Evolutionary conservation across 2,888 invertebrate genomes (phyloP).

Genomic region (Gari tellinella): DNA sequence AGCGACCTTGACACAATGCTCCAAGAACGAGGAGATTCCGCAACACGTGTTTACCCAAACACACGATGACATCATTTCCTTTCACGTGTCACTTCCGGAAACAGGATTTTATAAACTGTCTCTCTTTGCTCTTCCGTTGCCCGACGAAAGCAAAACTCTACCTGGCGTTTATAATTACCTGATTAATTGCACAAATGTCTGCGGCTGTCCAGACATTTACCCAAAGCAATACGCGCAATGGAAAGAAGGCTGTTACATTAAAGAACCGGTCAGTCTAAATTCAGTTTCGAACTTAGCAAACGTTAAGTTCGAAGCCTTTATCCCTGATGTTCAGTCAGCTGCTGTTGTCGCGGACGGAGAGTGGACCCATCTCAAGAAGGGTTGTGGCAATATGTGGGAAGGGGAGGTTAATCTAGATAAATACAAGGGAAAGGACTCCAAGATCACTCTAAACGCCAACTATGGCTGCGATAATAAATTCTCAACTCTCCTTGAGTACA

Average conservation of each 20-base stretch:
- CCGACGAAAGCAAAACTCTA: constrained; percentile 72
- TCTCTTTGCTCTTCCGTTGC: constrained; percentile 70
- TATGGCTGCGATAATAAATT: constrained; percentile 64
- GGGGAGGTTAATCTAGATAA: constrained; percentile 67
- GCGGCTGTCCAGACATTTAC: constrained; percentile 47
- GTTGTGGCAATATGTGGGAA: constrained; percentile 64
- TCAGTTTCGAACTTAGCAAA: constrained; percentile 48
- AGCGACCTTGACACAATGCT: constrained; percentile 66
- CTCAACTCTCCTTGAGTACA: constrained; percentile 71
- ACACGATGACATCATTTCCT: constrained; percentile 62
- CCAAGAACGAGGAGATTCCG: constrained; percentile 65
- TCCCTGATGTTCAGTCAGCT: constrained; percentile 69
- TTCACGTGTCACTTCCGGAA: constrained; percentile 65
- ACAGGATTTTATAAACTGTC: constrained; percentile 75
- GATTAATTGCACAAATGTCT: constrained; percentile 53
- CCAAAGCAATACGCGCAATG: constrained; percentile 75
- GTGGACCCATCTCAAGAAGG: constrained; percentile 66
- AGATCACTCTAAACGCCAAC: constrained; percentile 71
- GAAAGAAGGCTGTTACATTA: constrained; percentile 74
- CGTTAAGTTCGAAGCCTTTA: constrained; percentile 62
- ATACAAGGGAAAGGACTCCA: constrained; percentile 63
- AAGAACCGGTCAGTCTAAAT: constrained; percentile 65
- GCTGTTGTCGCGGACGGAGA: constrained; percentile 70
- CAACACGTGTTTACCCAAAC: constrained; percentile 66
- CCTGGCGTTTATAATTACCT: constrained; percentile 75